phyloP scores from a whole-genome alignment of 2,113 vertebrate genomes.

The Castor canadensis region DNA sequence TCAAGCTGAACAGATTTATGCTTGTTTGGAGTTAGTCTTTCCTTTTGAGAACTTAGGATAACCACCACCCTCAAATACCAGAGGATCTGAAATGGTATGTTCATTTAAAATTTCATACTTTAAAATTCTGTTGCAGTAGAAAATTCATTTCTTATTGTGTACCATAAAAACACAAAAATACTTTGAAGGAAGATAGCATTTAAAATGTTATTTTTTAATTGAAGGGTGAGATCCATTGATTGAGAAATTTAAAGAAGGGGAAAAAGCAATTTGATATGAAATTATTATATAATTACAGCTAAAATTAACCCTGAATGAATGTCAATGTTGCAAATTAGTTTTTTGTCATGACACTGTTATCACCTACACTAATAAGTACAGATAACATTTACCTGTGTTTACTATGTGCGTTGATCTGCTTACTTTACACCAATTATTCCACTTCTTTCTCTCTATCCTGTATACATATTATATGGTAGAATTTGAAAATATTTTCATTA shows the following conservation, averaged over 20 bases:
- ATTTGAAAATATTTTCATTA: background rate
- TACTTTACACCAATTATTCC: background rate
- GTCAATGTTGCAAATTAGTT: background rate
- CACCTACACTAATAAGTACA: background rate
- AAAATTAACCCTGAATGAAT: background rate
- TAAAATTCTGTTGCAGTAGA: background rate
- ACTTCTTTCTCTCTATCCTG: background rate
- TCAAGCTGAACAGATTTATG: background rate
- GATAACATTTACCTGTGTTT: background rate
- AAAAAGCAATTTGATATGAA: background rate
- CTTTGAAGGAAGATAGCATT: background rate
- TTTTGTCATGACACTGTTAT: background rate
- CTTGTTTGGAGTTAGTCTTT: background rate
- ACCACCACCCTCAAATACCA: background rate
- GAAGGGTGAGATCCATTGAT: fast-evolving
- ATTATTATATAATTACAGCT: background rate
- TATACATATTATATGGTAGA: background rate
- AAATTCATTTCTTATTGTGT: background rate
- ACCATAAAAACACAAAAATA: background rate
- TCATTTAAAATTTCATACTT: background rate
- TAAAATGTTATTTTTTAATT: background rate
- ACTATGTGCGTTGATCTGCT: background rate
- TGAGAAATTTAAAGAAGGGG: background rate
- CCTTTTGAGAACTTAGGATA: slow-evolving; percentile 39
- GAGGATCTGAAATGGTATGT: background rate